Base-by-base conservation (phyloP, 2,797 vertebrate genomes). In the Micropoecilia bifurca region DNA sequence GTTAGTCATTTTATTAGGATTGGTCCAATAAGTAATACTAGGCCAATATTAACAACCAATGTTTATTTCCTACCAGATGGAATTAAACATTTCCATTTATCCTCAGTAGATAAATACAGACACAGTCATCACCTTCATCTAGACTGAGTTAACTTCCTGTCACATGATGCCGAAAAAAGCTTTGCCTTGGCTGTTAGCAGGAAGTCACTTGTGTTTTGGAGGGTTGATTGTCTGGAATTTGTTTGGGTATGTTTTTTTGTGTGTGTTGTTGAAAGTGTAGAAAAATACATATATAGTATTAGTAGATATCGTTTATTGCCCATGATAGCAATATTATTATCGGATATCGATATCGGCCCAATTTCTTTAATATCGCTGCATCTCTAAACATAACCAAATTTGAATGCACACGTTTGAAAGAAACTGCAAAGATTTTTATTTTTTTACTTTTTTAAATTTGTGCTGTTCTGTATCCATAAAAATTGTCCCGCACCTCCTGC, bases 381-480 rank as follows among this genome's bases (percentile, higher is more conserved):
- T 57, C 10, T n/a, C 25, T 57, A n/a, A 57, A 57, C 7, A 0
- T n/a, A 57, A 57, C n/a, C 55, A 57, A 57, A 57, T 57, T 25
- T 3, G 25, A 55, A 25, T 5, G 22, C 22, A 9, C 8, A 6
- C 5, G 1, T 55, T 55, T 55, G 25, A 9, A 55, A 55, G 25
- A 25, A 9, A 30, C 55, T 57, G 25, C 55, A 57, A 57, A 59
- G 10, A 28, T 59, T 13, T 57, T 46, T 46, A 18, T 16, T 18
- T 14, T 18, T 18, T 47, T 16, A 4, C 5, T 46, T 57, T 57
- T 28, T 30, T n/a, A 59, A 13, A 14, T 59, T 59, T 28, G 25
- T 2, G 14, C 30, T 25, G 20, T 6, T 8, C 59, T 57, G 48
- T 79, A 78, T 73, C 46, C 79, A 75, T 53, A 59, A 72, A 47